These are phyloP conservation scores for Erebia epiphron DNA, from an alignment of 2,888 invertebrate genomes.

Conservation along the genomic window DNA sequence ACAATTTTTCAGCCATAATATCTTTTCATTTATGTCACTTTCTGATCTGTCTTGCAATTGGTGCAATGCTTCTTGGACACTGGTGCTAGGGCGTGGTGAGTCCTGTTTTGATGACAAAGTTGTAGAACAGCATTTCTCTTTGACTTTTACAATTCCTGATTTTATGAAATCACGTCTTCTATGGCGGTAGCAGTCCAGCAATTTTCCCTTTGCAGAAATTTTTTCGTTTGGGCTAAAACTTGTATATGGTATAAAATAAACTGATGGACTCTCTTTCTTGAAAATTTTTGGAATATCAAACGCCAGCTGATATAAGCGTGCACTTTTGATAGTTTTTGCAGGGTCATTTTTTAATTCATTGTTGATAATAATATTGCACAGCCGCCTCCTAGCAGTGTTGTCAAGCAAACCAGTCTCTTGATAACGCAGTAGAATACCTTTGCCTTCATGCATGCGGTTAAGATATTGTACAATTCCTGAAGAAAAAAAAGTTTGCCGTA, in stretches of 20 bases:
- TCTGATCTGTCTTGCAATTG: not conserved
- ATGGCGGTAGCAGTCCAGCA: conserved; percentile 6
- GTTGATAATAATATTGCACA: conserved; percentile 6
- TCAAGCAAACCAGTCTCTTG: conserved; percentile 6
- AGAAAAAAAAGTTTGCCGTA: no score
- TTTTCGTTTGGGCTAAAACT: conserved; percentile 6
- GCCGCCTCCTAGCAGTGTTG: conserved; percentile 3
- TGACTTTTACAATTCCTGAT: conserved; percentile 3
- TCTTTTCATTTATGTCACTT: not conserved
- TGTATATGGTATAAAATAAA: conserved; percentile 4
- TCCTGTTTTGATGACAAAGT: conserved; percentile 3
- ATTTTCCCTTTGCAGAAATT: conserved; percentile 3
- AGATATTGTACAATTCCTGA: no score
- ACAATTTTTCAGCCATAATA: not conserved
- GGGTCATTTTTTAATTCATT: conserved; percentile 7
- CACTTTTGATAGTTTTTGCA: conserved; percentile 5
- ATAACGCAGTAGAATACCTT: no score
- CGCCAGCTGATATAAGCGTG: conserved; percentile 2
- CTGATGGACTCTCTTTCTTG: conserved; percentile 7
- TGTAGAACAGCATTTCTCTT: not conserved
- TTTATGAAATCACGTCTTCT: conserved; percentile 3
- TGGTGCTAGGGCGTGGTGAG: not conserved
- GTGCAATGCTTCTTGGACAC: not conserved
- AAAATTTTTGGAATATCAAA: conserved; percentile 7
- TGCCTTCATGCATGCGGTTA: no score